Evolutionary conservation across 2,113 vertebrate species (phyloP).

Genomic region (Anarhynchus alexandrinus): DNA sequence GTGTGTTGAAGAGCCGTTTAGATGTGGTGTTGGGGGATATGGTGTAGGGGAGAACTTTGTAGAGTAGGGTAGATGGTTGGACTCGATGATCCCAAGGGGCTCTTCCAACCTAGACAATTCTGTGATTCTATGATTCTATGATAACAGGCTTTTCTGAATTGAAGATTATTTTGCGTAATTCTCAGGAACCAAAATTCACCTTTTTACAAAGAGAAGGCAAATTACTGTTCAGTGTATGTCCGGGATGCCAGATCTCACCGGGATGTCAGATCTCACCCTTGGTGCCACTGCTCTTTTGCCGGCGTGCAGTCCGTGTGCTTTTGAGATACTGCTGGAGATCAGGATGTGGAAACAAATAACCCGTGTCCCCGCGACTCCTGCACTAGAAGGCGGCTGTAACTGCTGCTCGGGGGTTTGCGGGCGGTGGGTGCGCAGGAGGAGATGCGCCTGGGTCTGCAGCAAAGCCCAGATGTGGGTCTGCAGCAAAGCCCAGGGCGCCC

Average conservation of each 20-base stretch:
- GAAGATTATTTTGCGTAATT: background rate
- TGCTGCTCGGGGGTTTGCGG: rapidly evolving
- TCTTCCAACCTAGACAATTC: too few relatives aligned
- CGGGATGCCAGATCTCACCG: background rate
- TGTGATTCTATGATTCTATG: too few relatives aligned
- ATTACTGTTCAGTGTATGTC: rapidly evolving
- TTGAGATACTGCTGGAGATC: background rate
- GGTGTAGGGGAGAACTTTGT: too few relatives aligned
- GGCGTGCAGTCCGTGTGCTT: background rate
- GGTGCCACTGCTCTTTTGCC: background rate
- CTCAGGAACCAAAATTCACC: background rate
- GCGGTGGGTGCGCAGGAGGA: background rate
- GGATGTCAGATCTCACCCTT: too few relatives aligned
- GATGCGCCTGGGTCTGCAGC: background rate
- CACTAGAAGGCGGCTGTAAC: background rate
- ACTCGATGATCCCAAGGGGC: too few relatives aligned
- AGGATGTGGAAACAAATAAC: background rate
- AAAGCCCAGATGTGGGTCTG: background rate
- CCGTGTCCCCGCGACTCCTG: rapidly evolving
- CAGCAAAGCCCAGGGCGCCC: background rate
- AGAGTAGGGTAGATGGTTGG: too few relatives aligned
- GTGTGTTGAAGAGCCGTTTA: too few relatives aligned
- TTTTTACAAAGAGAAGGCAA: background rate
- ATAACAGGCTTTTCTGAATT: rapidly evolving
- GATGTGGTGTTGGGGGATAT: too few relatives aligned